Percentiles rank a stretch among this genome's conserved stretches.
These are phyloP conservation scores for western clawed frog (Xenopus tropicalis) DNA, from an alignment of 2,113 vertebrate genomes.

Conservation along the genomic window DNA sequence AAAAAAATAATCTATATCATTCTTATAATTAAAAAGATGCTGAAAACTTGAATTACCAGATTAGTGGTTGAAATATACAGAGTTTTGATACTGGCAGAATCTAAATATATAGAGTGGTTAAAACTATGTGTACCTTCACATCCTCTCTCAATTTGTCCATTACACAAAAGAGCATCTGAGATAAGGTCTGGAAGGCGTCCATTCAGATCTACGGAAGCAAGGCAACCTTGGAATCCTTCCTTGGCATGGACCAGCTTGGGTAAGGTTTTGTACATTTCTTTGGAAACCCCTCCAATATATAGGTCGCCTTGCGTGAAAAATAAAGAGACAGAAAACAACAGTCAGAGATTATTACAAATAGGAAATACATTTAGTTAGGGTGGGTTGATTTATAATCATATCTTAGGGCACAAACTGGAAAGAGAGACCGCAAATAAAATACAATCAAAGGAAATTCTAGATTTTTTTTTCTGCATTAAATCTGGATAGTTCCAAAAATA, in stretches of 20 bases:
- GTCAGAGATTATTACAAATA: not conserved
- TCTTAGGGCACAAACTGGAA: too few relatives aligned
- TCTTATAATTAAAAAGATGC: not conserved
- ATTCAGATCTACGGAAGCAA: slow-evolving; percentile 92
- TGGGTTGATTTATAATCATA: too few relatives aligned
- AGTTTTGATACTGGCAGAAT: not conserved
- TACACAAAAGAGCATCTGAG: slow-evolving; percentile 90
- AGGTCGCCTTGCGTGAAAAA: slow-evolving; percentile 74
- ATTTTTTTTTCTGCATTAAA: too few relatives aligned
- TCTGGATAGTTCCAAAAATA: too few relatives aligned
- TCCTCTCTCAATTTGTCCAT: slow-evolving; percentile 93
- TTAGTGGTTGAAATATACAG: not conserved
- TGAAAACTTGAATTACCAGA: not conserved
- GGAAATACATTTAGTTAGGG: too few relatives aligned
- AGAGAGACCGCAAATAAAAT: too few relatives aligned
- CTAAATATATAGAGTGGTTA: slow-evolving; percentile 8
- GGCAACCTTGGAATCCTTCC: slow-evolving; percentile 93
- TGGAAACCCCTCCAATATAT: slow-evolving; percentile 89
- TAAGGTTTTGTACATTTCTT: slow-evolving; percentile 89
- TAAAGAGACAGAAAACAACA: slow-evolving; percentile 5
- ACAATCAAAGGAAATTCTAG: too few relatives aligned
- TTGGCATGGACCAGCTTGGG: slow-evolving; percentile 94
- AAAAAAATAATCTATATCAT: too few relatives aligned
- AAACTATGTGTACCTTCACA: slow-evolving; percentile 81
- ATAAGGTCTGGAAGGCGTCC: slow-evolving; percentile 92